These are phyloP conservation scores for Rhimphoctona megacephalus DNA, from an alignment of 2,888 invertebrate genomes.

Conservation along the genomic window DNA sequence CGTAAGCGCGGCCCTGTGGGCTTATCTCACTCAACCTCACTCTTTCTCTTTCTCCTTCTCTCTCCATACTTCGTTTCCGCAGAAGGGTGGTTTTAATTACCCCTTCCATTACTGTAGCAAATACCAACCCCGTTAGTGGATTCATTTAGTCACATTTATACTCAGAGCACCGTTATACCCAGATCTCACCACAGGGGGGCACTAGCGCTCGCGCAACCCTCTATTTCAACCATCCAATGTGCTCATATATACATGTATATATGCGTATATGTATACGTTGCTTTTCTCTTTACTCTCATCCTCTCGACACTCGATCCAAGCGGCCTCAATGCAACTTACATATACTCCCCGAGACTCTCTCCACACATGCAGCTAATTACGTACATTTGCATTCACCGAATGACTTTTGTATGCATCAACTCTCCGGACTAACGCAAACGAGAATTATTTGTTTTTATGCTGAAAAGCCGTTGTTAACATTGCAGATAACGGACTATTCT, in stretches of 20 bases:
- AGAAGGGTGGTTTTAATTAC: conserved; percentile 81
- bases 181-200: conserved; percentile 56
- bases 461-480: not conserved
- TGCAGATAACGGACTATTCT: not conserved
- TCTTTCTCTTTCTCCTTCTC: conserved; percentile 61
- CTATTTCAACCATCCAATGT: conserved; percentile 65
- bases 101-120: conserved; percentile 80
- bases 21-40: conserved; percentile 65
- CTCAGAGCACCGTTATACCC: conserved; percentile 47
- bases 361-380: conserved; percentile 45
- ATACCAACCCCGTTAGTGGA: conserved; percentile 83
- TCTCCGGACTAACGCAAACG: conserved; percentile 2
- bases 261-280: conserved; percentile 1
- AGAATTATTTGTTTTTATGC: not conserved
- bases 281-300: conserved; percentile 50
- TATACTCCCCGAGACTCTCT: conserved; percentile 46
- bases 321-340: conserved; percentile 53
- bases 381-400: conserved; percentile 32
- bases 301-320: conserved; percentile 44
- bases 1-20: conserved; percentile 63
- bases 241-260: conserved; percentile 27
- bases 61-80: conserved; percentile 49
- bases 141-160: conserved; percentile 84
- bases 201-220: conserved; percentile 28
- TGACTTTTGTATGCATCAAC: conserved; percentile 5